A percentile compares a stretch with the other conserved stretches of the same genome.
Conservation (phyloP, 1,140 invertebrate species). For the Arion vulgaris region DNA sequence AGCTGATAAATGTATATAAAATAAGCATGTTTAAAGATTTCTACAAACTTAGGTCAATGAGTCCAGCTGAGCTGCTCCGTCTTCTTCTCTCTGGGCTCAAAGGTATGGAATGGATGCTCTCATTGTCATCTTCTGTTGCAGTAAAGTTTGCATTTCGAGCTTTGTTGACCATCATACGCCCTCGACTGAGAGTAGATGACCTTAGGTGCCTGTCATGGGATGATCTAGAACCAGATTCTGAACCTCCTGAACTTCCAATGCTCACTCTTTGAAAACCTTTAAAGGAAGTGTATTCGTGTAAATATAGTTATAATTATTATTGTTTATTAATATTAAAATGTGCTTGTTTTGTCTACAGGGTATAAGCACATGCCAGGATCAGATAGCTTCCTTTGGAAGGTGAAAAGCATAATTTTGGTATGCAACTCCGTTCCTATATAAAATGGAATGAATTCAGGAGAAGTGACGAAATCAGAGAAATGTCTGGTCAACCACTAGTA, state of each 20-base stretch:
- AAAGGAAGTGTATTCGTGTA: background rate
- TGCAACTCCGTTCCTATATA: too few species aligned
- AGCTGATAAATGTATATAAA: too few species aligned
- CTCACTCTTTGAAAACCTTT: background rate
- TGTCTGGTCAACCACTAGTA: too few species aligned
- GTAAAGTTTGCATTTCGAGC: conserved; percentile 23
- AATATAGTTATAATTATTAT: too few species aligned
- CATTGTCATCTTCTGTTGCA: conserved; percentile 11
- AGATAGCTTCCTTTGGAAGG: too few species aligned
- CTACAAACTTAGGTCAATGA: conserved; percentile 19
- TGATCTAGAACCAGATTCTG: conserved; percentile 7
- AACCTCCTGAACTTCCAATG: conserved; percentile 14
- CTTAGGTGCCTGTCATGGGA: background rate
- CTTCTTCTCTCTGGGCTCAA: background rate
- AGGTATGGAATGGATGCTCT: background rate
- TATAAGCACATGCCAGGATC: too few species aligned
- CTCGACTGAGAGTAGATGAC: conserved; percentile 22
- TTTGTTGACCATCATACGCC: conserved; percentile 30
- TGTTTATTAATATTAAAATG: too few species aligned
- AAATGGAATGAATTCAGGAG: too few species aligned
- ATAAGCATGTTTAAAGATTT: background rate
- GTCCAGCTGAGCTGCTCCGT: background rate
- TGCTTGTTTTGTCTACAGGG: too few species aligned
- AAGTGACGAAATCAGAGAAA: too few species aligned
- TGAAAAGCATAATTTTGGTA: too few species aligned